These are phyloP conservation scores for Pyrocoelia pectoralis DNA, from an alignment of 2,888 invertebrate species.

Conservation along the genomic window DNA sequence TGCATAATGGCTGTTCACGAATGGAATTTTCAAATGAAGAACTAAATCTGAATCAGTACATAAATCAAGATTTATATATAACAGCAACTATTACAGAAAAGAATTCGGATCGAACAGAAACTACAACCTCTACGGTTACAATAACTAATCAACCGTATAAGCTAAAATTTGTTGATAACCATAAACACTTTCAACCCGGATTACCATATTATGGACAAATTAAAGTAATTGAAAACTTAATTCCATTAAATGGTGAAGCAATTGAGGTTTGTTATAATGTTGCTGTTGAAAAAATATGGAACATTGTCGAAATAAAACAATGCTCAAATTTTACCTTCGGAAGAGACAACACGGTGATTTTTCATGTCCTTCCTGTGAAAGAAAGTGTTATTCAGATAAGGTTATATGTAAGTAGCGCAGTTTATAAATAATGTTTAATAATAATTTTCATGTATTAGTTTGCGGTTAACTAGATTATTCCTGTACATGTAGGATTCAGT, in stretches of 20 bases:
- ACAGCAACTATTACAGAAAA: conserved; percentile 65
- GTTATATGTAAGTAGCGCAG: conserved; percentile 53
- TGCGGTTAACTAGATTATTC: too few relatives aligned
- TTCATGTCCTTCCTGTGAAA: conserved; percentile 53
- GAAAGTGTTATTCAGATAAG: conserved; percentile 53
- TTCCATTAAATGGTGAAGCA: conserved; percentile 41
- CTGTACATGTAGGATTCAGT: too few relatives aligned
- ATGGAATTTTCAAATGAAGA: conserved; percentile 48
- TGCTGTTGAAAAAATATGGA: conserved; percentile 55
- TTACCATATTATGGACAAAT: conserved; percentile 72
- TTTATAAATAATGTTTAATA: conserved; percentile 1
- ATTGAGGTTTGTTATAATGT: conserved; percentile 56
- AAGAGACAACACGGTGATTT: conserved; percentile 47
- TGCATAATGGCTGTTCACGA: conserved; percentile 52
- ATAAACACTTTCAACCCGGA: conserved; percentile 72
- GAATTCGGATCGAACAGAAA: conserved; percentile 71
- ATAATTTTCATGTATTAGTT: background rate
- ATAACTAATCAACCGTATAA: conserved; percentile 66
- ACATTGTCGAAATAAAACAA: conserved; percentile 51
- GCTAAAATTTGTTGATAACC: conserved; percentile 67
- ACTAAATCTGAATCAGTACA: conserved; percentile 34
- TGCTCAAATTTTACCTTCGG: conserved; percentile 51
- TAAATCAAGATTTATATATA: conserved; percentile 46
- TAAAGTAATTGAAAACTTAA: conserved; percentile 30
- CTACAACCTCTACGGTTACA: conserved; percentile 66